Percentiles rank a stretch among this genome's conserved stretches.
Evolutionary conservation across 2,888 invertebrate genomes (phyloP).

Genomic region (Eremobia ochroleuca): DNA sequence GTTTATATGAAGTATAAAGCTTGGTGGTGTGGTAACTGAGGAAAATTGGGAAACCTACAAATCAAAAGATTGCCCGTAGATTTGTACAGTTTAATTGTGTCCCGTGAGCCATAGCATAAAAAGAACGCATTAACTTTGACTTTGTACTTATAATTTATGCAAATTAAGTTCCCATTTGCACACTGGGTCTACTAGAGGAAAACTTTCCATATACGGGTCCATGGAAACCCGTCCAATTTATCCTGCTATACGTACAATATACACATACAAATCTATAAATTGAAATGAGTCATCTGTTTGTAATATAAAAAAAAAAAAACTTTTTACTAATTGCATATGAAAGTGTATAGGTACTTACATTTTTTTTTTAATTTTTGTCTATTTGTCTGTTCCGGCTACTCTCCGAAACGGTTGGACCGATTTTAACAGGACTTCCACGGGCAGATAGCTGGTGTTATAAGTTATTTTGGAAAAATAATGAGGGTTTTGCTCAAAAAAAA

Average conservation of each 20-base stretch:
- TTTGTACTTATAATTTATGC: conserved; percentile 13
- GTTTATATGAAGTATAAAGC: not conserved
- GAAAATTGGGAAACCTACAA: not conserved
- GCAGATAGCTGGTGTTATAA: too few species aligned
- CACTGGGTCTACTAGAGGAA: not conserved
- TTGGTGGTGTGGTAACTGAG: not conserved
- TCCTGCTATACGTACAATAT: not conserved
- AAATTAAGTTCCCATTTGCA: conserved; percentile 11
- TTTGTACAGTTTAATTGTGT: not conserved
- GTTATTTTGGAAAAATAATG: too few species aligned
- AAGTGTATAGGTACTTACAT: too few species aligned
- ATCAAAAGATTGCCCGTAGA: not conserved
- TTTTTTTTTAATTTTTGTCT: too few species aligned
- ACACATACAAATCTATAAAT: too few species aligned
- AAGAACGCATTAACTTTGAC: not conserved
- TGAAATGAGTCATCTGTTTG: too few species aligned
- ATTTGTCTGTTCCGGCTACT: too few species aligned
- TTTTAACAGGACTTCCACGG: too few species aligned
- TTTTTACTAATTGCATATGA: too few species aligned
- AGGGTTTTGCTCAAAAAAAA: too few species aligned
- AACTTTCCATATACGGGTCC: conserved; percentile 14
- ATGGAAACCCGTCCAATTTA: conserved; percentile 21
- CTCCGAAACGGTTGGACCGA: too few species aligned
- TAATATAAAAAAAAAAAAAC: too few species aligned
- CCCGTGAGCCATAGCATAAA: not conserved